phyloP scores from a whole-genome alignment of 1,140 invertebrate species.

The Drosophila micromelanica region DNA sequence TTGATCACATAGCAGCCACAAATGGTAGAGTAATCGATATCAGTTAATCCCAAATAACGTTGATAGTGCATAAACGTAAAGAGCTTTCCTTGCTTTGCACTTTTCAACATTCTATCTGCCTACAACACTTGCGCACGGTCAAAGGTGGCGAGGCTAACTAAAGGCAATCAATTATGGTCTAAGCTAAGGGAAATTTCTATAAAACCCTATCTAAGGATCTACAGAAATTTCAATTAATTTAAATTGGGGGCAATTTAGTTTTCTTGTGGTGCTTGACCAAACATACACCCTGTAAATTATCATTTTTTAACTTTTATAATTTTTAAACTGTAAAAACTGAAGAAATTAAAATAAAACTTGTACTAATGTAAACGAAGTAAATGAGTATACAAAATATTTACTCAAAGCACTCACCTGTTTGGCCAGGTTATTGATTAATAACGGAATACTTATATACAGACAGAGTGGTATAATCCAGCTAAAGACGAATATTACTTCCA shows the following conservation, averaged over 20 bases:
- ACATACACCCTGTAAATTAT: no score
- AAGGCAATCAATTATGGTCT: background rate
- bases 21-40: conserved; percentile 19
- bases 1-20: background rate
- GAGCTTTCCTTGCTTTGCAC: background rate
- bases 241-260: no score
- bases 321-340: no score
- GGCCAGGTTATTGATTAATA: conserved; percentile 38
- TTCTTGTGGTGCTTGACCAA: no score
- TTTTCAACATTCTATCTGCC: background rate
- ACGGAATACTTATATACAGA: conserved; percentile 45
- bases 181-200: background rate
- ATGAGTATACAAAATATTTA: no score
- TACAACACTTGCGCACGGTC: background rate
- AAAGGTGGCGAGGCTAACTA: background rate
- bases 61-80: conserved; percentile 30
- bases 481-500: background rate
- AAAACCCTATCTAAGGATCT: background rate
- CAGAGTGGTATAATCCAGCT: conserved; percentile 43
- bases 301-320: no score
- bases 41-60: conserved; percentile 28
- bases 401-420: conserved; percentile 48
- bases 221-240: background rate
- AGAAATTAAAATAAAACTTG: no score
- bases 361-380: no score